Base-by-base conservation (phyloP, 2,888 invertebrate species). In the Bellardia pandia region DNA sequence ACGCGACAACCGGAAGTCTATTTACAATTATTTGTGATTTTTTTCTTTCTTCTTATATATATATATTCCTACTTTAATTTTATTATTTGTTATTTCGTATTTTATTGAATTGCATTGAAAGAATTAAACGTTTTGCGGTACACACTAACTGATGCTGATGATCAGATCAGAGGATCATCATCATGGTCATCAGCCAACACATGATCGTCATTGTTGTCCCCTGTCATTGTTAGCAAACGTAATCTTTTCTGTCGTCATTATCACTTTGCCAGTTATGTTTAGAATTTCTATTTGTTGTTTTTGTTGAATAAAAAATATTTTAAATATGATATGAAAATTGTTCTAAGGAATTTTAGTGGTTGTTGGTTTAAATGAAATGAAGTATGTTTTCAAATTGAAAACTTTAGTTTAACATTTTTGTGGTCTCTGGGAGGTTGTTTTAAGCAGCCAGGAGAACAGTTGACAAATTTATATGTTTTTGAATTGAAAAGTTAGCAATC, bases 1-100 rank as follows among this genome's bases (percentile, higher is more conserved):
- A 91, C 91, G 92, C 92, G 91, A 91, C 92, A 92, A 92, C 92
- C 92, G 92, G 92, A 92, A 92, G 92, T 92, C 90, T 87, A 87
- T 85, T 85, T 87, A 85, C 88, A 85, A 86, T 86, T 86, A 85
- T 85, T 89, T 86, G 87, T 88, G 81, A 66, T 58, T 71, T 78
- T 69, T 77, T 74, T 48, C 76, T 14, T 33, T 48, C 5, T 72
- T 42, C 48, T 40, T 78, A 9, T 48, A 23, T 33, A 33, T 37
- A 6, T 3, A 6, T 37, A 37, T n/a, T 37, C n/a, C 23, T 14
- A 45, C 30, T 37, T 86, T 76, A 58, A 85, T 75, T 79, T 80
- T 85, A 85, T 79, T 75, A 56, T 75, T 78, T 68, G 53, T 51
- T 77, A 64, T 71, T 77, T 66, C 23, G 83, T 64, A 71, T 77